Conservation (phyloP, 2,797 vertebrate species). For the Xenentodon cancila region DNA sequence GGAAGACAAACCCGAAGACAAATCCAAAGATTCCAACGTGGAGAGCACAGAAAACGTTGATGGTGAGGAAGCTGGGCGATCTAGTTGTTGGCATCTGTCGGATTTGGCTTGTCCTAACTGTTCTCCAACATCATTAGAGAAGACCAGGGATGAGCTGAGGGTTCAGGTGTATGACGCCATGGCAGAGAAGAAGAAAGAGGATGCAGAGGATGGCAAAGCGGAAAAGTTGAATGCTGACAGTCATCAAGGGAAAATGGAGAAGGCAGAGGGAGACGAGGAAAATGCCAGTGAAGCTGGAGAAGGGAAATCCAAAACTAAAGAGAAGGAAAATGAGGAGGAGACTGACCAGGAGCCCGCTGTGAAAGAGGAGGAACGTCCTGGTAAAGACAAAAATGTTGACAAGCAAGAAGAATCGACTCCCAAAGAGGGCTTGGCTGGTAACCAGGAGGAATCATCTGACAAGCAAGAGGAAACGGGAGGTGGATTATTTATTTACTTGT, state of each 20-base stretch:
- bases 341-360: slow-evolving; percentile 10
- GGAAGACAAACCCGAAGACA: slow-evolving; percentile 79
- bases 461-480: not conserved
- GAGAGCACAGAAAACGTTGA: slow-evolving; percentile 88
- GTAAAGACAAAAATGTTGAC: not conserved
- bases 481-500: not conserved
- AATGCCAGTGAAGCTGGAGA: not conserved
- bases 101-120: not conserved
- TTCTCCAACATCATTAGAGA: slow-evolving; percentile 80
- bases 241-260: not conserved
- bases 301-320: not conserved
- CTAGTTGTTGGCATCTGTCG: not conserved
- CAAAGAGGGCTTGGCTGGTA: too few species aligned
- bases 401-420: not conserved
- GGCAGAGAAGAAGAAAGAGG: slow-evolving; percentile 80
- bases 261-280: not conserved
- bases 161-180: slow-evolving; percentile 96
- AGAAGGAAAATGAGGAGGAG: slow-evolving; percentile 18
- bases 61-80: slow-evolving; percentile 79
- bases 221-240: not conserved
- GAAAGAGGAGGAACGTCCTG: not conserved
- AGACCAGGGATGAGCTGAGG: slow-evolving; percentile 93
- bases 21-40: slow-evolving; percentile 81
- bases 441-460: too few species aligned
- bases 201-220: slow-evolving; percentile 48